A percentile compares a stretch with the other conserved stretches of the same genome.
phyloP scores from a whole-genome alignment of 2,113 vertebrate genomes.

The Andinoacara biseriatus region DNA sequence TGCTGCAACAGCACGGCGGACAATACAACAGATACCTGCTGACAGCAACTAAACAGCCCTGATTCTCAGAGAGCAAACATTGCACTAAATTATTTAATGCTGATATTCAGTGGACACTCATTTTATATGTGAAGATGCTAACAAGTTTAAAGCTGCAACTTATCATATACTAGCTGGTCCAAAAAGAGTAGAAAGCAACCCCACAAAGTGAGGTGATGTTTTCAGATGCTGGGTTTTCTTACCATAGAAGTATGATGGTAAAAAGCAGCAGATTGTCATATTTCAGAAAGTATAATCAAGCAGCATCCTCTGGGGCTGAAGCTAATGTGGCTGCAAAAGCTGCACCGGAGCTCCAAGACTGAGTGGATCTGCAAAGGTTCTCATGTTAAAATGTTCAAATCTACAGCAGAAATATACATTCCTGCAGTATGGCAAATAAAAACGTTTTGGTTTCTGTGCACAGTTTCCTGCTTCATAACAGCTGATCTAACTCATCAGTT shows the following conservation, averaged over 20 bases:
- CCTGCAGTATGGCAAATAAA: too few relatives aligned
- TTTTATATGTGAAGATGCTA: background rate
- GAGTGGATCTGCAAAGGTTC: too few relatives aligned
- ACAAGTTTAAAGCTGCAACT: background rate
- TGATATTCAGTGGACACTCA: background rate
- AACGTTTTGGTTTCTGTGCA: too few relatives aligned
- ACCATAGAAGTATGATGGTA: background rate
- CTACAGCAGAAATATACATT: too few relatives aligned
- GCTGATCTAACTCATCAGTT: too few relatives aligned
- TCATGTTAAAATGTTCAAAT: too few relatives aligned
- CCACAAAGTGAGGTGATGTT: rapidly evolving
- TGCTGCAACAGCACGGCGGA: slow-evolving; percentile 13
- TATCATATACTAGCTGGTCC: background rate
- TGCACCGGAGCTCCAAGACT: too few relatives aligned
- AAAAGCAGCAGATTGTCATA: too few relatives aligned
- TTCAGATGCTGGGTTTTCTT: background rate
- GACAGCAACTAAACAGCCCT: background rate
- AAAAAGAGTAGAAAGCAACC: background rate
- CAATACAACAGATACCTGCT: background rate
- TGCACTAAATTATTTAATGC: background rate
- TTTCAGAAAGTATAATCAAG: too few relatives aligned
- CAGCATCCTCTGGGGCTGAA: too few relatives aligned
- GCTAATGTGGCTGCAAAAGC: too few relatives aligned
- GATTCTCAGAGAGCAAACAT: background rate
- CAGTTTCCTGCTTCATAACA: too few relatives aligned